These are phyloP conservation scores for Bubo bubo DNA, from an alignment of 2,113 vertebrate genomes.

Conservation along the genomic window DNA sequence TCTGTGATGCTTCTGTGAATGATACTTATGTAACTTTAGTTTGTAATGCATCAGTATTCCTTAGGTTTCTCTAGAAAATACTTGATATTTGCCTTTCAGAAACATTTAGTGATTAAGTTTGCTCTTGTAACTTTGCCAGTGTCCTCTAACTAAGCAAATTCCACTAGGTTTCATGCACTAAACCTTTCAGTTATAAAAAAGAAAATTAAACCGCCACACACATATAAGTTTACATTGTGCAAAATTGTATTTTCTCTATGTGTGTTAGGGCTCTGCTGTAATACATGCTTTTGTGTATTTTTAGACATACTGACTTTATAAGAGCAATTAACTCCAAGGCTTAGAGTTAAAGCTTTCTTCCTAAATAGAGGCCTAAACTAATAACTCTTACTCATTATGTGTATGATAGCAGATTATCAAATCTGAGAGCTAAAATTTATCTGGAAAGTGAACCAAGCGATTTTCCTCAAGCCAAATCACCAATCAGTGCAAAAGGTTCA, in stretches of 20 bases:
- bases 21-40: background rate
- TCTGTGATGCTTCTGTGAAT: background rate
- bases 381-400: background rate
- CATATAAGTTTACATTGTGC: background rate
- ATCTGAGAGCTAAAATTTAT: background rate
- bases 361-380: background rate
- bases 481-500: background rate
- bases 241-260: background rate
- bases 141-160: background rate
- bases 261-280: background rate
- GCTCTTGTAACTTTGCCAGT: background rate
- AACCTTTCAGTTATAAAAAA: background rate
- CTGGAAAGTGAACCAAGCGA: background rate
- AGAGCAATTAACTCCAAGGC: background rate
- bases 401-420: background rate
- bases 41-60: background rate
- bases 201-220: background rate
- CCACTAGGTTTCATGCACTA: background rate
- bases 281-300: background rate
- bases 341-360: background rate
- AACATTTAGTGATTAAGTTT: background rate
- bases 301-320: background rate
- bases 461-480: background rate
- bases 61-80: background rate
- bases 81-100: background rate